A percentile compares a stretch with the other conserved stretches of the same genome.
Conservation (phyloP, 2,888 invertebrate species). For the Drosophila testacea region DNA sequence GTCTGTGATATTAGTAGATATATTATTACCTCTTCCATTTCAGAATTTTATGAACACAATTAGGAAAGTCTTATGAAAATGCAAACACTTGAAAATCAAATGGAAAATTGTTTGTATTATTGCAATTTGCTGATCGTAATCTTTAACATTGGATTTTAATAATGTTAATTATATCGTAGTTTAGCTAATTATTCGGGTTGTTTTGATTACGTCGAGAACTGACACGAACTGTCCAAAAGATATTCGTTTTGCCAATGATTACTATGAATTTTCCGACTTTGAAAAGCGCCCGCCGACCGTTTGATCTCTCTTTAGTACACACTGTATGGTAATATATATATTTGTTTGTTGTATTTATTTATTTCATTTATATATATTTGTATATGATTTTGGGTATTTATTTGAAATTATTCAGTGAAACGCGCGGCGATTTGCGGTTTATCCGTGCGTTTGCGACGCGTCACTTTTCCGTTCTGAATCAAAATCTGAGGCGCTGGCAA, state of each 20-base stretch:
- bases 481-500: conserved; percentile 54
- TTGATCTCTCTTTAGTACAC: not conserved
- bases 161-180: conserved; percentile 9
- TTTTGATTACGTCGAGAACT: conserved; percentile 33
- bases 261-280: conserved; percentile 32
- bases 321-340: conserved; percentile 7
- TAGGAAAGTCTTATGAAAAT: conserved; percentile 25
- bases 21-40: conserved; percentile 67
- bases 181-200: conserved; percentile 17
- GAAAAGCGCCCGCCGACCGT: conserved; percentile 2
- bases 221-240: conserved; percentile 27
- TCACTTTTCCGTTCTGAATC: conserved; percentile 75
- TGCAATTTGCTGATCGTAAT: conserved; percentile 8
- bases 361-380: not conserved
- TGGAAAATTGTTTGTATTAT: conserved; percentile 1
- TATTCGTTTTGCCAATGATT: conserved; percentile 21
- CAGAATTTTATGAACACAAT: conserved; percentile 52
- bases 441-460: conserved; percentile 68
- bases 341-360: conserved; percentile 27
- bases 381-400: conserved; percentile 19
- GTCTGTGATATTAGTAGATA: not conserved
- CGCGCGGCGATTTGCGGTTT: conserved; percentile 40
- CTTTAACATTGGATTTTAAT: conserved; percentile 20
- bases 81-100: conserved; percentile 11
- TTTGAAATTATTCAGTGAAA: conserved; percentile 36